A percentile compares a stretch with the other conserved stretches of the same genome.
Conservation (phyloP, 2,113 vertebrate genomes). For the Elachura formosa region DNA sequence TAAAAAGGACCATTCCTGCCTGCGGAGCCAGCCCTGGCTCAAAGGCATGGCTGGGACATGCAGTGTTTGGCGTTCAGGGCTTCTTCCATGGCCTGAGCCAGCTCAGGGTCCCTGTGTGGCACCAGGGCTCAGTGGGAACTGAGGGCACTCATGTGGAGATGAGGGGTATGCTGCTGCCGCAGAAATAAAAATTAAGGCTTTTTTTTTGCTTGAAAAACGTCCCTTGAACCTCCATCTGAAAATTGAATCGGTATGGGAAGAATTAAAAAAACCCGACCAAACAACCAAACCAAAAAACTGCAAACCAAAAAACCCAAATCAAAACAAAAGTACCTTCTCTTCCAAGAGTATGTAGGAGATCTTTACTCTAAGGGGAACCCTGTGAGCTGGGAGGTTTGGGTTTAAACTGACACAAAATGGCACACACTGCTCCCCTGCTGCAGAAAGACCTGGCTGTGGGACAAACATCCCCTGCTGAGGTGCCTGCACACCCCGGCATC, state of each 20-base stretch:
- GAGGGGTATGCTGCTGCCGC: rapidly evolving
- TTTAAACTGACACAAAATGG: background rate
- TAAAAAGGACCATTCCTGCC: background rate
- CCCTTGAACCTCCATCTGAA: background rate
- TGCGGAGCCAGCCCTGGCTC: background rate
- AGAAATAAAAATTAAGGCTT: background rate
- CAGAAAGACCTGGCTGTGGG: background rate
- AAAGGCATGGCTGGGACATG: rapidly evolving
- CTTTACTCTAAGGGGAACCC: background rate
- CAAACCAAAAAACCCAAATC: background rate
- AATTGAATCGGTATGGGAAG: background rate
- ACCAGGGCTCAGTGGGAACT: rapidly evolving
- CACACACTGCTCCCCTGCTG: background rate
- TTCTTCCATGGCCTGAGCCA: background rate
- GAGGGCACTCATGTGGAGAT: rapidly evolving
- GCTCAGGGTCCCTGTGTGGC: background rate
- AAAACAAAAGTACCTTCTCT: background rate
- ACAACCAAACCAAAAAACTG: background rate
- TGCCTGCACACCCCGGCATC: background rate
- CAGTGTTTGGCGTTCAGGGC: background rate
- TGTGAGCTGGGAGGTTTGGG: background rate
- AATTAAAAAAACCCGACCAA: background rate
- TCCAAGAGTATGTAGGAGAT: background rate
- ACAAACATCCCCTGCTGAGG: background rate
- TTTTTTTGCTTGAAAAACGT: background rate